Evolutionary conservation across 1,140 invertebrate genomes (phyloP).

Genomic region (Linepithema humile): DNA sequence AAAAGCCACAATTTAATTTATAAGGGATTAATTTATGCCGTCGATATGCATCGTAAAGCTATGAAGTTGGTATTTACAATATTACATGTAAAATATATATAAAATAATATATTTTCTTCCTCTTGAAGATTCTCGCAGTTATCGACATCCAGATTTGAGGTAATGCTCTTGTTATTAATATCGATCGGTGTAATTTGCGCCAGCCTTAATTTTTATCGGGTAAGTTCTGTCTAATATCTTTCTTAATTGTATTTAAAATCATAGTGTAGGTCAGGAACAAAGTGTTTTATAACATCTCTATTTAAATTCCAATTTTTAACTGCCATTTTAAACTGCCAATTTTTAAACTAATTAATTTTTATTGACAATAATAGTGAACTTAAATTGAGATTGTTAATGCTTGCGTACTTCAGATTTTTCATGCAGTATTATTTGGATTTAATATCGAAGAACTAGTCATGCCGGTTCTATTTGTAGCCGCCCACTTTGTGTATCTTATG

Average conservation of each 20-base stretch:
- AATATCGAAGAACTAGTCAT: neutral
- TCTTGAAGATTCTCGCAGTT: neutral
- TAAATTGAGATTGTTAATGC: neutral
- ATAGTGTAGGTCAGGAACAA: too few relatives aligned
- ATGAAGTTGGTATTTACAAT: neutral
- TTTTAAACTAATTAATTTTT: neutral
- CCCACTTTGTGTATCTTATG: neutral
- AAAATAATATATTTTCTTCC: neutral
- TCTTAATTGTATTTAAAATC: neutral
- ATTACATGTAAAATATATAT: neutral
- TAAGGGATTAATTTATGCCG: neutral
- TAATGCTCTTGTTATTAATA: neutral
- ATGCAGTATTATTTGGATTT: neutral
- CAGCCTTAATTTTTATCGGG: constrained; percentile 8
- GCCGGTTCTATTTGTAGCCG: neutral
- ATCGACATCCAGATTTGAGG: neutral
- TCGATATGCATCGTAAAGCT: constrained; percentile 23
- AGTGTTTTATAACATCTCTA: neutral
- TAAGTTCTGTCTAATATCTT: neutral
- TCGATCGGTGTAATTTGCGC: neutral
- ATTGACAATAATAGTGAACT: neutral
- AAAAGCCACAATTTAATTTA: neutral
- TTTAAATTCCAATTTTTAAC: too few relatives aligned
- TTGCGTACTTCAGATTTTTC: neutral
- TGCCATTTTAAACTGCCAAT: too few relatives aligned